Base-by-base conservation (phyloP, 2,888 invertebrate genomes). In the Drosophila austrosaltans region DNA sequence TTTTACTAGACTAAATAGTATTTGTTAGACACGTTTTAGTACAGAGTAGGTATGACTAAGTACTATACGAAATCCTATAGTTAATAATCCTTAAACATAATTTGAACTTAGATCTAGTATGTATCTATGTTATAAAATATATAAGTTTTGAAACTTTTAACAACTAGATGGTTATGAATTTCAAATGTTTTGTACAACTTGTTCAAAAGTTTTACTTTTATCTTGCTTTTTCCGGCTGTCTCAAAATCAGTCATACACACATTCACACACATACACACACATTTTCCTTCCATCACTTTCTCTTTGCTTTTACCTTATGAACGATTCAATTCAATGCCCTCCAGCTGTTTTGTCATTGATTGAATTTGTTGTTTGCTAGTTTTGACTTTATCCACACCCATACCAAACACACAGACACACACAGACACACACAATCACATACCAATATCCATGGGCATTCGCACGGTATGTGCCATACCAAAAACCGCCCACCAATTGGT, bases 291-390 rank as follows among this genome's bases (percentile, higher is more conserved):
- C 20, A 48, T 25, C 48, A 48, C 48, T 32, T 32, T 32, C 12
- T 61, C 16, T 48, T 8, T 42, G 30, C 32, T 32, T 16, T 57
- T 39, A 22, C 44, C 40, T 30, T 44, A 20, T 8, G 12, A 65
- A 58, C 22, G 12, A 12, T 39, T 57, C 57, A n/a, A 44, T 63
- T 63, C 22, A 54, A 56, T 53, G 61, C 56, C 67, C 57, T 58
- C 28, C 63, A 63, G 67, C 57, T 63, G 67, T 63, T 63, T 58
- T 63, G 63, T 53, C 67, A 67, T 67, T 63, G 67, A 67, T 67
- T 67, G 67, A 67, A 53, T 67, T 67, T 57, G 57, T 58, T 67
- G 63, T 67, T 63, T 63, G 53, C 42, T 66, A 56, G 66, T 62
- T 56, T 54, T 56, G 66, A 48, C 60, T 60, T 25, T 54, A 28